Percentiles rank a stretch among this genome's conserved stretches.
phyloP scores from a whole-genome alignment of 2,113 vertebrate genomes.

The Ammodytes marinus region DNA sequence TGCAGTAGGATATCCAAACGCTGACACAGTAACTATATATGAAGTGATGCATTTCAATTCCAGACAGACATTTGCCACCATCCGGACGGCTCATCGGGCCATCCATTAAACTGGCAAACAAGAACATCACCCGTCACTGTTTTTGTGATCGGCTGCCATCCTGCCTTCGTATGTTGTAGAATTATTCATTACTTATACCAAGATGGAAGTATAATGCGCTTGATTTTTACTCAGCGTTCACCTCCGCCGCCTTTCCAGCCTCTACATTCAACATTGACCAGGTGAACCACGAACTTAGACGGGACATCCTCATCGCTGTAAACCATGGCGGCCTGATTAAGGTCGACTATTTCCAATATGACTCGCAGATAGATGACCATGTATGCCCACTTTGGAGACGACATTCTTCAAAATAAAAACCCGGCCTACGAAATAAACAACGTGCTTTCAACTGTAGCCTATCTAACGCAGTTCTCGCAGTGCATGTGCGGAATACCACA shows the following conservation, averaged over 20 bases:
- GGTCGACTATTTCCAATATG: slow-evolving; percentile 72
- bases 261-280: slow-evolving; percentile 67
- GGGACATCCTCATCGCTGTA: slow-evolving; percentile 74
- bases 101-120: slow-evolving; percentile 65
- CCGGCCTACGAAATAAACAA: slow-evolving; percentile 69
- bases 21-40: slow-evolving; percentile 42
- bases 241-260: slow-evolving; percentile 25
- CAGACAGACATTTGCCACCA: slow-evolving; percentile 28
- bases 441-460: slow-evolving; percentile 59
- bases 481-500: slow-evolving; percentile 52
- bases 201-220: slow-evolving; percentile 68
- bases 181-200: slow-evolving; percentile 64
- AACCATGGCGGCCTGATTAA: slow-evolving; percentile 78
- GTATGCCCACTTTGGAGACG: slow-evolving; percentile 66
- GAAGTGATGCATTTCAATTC: slow-evolving; percentile 59
- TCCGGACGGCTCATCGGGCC: slow-evolving; percentile 57
- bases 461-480: slow-evolving; percentile 62
- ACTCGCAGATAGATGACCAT: slow-evolving; percentile 61
- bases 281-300: slow-evolving; percentile 81
- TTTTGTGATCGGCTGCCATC: slow-evolving; percentile 52
- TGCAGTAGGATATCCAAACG: slow-evolving; percentile 42
- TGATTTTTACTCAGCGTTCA: slow-evolving; percentile 36
- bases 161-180: slow-evolving; percentile 36
- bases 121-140: slow-evolving; percentile 58
- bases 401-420: slow-evolving; percentile 43